Conservation (phyloP, 2,113 vertebrate species). For the Rhea americana region DNA sequence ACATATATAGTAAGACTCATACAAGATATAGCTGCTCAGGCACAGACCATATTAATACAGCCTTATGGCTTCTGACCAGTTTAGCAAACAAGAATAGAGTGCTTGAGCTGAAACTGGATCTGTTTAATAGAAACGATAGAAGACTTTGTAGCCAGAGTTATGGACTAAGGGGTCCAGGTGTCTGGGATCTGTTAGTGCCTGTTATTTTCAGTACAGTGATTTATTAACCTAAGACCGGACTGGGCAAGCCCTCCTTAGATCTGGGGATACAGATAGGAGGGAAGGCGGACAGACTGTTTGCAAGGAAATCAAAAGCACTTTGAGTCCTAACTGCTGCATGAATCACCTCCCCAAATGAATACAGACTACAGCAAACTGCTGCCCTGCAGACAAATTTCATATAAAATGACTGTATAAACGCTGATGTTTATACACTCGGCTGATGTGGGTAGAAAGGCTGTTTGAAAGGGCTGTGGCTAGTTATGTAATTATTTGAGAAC, state of each 20-base stretch:
- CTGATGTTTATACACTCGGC: conserved; percentile 16
- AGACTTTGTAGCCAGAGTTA: not conserved
- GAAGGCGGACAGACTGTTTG: conserved; percentile 30
- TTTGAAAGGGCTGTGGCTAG: conserved; percentile 42
- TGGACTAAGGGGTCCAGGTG: not conserved
- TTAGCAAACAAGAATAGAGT: not conserved
- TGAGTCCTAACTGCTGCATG: conserved; percentile 50
- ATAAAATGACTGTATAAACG: conserved; percentile 46
- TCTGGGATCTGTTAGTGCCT: conserved; percentile 34
- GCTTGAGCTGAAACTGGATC: not conserved
- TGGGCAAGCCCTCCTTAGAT: conserved; percentile 24
- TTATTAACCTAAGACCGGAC: conserved; percentile 19
- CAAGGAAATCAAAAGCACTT: conserved; percentile 47
- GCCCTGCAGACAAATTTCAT: conserved; percentile 56
- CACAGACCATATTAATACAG: not conserved
- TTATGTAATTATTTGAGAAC: conserved; percentile 64
- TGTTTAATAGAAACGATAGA: not conserved
- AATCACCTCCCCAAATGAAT: conserved; percentile 56
- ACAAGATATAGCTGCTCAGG: not conserved
- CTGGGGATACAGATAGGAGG: conserved; percentile 7
- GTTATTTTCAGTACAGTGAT: conserved; percentile 14
- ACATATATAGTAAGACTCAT: not conserved
- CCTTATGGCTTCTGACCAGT: not conserved
- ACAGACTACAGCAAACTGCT: conserved; percentile 3
- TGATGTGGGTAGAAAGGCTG: conserved; percentile 49